Conservation (phyloP, 2,888 invertebrate species). For the Diplazon laetatorius region DNA sequence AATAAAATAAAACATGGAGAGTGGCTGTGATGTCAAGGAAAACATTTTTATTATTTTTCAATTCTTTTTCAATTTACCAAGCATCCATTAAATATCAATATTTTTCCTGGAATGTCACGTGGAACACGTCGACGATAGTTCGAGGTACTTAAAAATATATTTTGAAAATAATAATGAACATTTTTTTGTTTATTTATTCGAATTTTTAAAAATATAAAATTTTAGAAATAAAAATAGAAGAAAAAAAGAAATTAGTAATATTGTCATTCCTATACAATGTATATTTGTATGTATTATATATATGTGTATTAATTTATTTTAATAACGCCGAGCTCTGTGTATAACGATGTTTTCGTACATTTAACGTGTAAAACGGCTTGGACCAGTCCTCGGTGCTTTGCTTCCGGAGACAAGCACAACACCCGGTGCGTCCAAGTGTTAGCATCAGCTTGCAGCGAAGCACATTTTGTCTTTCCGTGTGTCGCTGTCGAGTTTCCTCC, state of each 20-base stretch:
- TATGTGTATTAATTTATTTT: constrained; percentile 9
- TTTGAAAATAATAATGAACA: too few relatives aligned
- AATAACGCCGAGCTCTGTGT: constrained; percentile 31
- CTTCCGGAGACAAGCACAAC: constrained; percentile 19
- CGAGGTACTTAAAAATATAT: too few relatives aligned
- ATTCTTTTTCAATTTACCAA: background rate
- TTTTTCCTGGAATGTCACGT: background rate
- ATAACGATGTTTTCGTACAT: constrained; percentile 47
- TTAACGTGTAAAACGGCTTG: constrained; percentile 30
- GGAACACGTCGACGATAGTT: too few relatives aligned
- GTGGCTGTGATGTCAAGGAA: too few relatives aligned
- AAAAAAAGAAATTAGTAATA: too few relatives aligned
- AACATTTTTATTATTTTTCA: too few relatives aligned
- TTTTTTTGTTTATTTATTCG: too few relatives aligned
- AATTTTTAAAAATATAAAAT: too few relatives aligned
- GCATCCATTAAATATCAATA: background rate
- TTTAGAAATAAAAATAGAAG: too few relatives aligned
- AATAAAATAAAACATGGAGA: background rate
- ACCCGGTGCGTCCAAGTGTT: constrained; percentile 43
- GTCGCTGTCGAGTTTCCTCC: background rate
- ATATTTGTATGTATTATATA: too few relatives aligned
- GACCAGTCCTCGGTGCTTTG: constrained; percentile 11
- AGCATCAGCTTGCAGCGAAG: constrained; percentile 43
- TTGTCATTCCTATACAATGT: too few relatives aligned
- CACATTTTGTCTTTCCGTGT: background rate